Base-by-base conservation (phyloP, 2,113 vertebrate genomes). In the Varanus salvator region DNA sequence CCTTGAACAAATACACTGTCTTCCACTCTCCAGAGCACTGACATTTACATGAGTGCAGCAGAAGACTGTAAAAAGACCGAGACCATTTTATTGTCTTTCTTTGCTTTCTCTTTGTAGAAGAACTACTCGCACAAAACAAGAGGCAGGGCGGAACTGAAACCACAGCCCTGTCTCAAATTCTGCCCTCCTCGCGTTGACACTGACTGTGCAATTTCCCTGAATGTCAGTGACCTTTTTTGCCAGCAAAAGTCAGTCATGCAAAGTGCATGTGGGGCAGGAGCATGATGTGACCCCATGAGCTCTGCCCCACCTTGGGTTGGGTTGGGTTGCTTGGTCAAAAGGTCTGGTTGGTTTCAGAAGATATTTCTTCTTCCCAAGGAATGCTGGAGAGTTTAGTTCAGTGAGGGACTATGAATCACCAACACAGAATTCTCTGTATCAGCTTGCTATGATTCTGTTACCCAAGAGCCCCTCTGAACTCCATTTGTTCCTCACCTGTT, bases 11-110 rank as follows among this genome's bases (percentile, higher is more conserved):
- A 86, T 90, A 60, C 69, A 50, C 2, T 34, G 14, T 52, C 29
- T 74, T 25, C 11, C 38, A 38, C 74, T 85, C 44, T 75, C 34
- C 52, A 86, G 81, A 90, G 89, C 34, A 21, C 29, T 86, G 84
- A 64, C 66, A 72, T 90, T 86, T 86, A 60, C 50, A 86, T 38
- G 31, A 75, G 52, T 19, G 3, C 52, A 34, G 27, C 52, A 34
- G 21, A 21, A n/a, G 27, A 74, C 31, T 60, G 29, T 90, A 80
- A 80, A 86, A 85, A 44, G 38, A 44, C 38, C 3, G 38, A 44
- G 38, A 44, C 38, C 38, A 3, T 44, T 44, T 44, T 44, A 44
- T 44, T 44, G 38, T 44, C 38, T 44, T 44, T 44, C 38, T 44
- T 44, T 44, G 38, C 38, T 44, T 44, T 44, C 38, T 82, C 31